Percentiles rank a stretch among this genome's conserved stretches.
These are phyloP conservation scores for Caenorhabditis doughertyi DNA, from an alignment of 2,888 invertebrate species.

Conservation along the genomic window DNA sequence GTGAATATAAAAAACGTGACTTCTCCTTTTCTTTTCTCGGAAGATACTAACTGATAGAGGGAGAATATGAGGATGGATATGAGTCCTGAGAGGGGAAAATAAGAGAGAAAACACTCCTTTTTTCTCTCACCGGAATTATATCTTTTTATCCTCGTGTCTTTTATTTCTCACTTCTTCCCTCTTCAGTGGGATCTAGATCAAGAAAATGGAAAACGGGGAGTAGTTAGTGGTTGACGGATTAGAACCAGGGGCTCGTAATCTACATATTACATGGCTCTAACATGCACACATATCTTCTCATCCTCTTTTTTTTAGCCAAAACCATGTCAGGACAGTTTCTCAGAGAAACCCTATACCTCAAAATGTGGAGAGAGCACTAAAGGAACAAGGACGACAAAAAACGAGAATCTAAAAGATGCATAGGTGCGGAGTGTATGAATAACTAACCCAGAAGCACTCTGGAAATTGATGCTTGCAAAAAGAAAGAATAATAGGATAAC, in stretches of 20 bases:
- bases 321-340: not conserved
- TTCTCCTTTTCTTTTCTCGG: slow-evolving; percentile 35
- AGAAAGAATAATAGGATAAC: slow-evolving; percentile 25
- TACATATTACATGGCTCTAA: slow-evolving; percentile 60
- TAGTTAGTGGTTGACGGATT: slow-evolving; percentile 52
- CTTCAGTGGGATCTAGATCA: slow-evolving; percentile 30
- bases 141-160: slow-evolving; percentile 61
- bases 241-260: slow-evolving; percentile 55
- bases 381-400: slow-evolving; percentile 12
- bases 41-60: slow-evolving; percentile 52
- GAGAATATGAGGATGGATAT: slow-evolving; percentile 57
- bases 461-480: slow-evolving; percentile 22
- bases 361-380: not conserved
- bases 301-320: slow-evolving; percentile 9
- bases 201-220: slow-evolving; percentile 28
- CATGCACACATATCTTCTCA: slow-evolving; percentile 26
- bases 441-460: slow-evolving; percentile 29
- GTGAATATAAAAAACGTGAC: slow-evolving; percentile 39
- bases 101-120: slow-evolving; percentile 49
- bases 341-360: not conserved
- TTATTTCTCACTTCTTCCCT: slow-evolving; percentile 43
- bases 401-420: slow-evolving; percentile 36
- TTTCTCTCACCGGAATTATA: slow-evolving; percentile 62
- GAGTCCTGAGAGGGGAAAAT: slow-evolving; percentile 42
- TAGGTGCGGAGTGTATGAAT: slow-evolving; percentile 33